Base-by-base conservation (phyloP, 2,888 invertebrate species). In the Ophion obscuratus region DNA sequence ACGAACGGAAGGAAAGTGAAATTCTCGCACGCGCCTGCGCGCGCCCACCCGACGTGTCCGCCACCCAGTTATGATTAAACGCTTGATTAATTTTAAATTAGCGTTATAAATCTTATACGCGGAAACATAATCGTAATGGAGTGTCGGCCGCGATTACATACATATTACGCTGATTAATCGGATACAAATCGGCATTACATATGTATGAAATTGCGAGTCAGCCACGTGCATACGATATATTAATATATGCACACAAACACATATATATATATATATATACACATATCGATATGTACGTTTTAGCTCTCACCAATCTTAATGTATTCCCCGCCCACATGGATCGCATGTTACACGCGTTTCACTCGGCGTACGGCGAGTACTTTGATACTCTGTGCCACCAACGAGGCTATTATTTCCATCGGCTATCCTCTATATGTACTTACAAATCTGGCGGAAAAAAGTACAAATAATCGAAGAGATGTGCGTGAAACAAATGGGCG, bases 11-110 rank as follows among this genome's bases (percentile, higher is more conserved):
- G 87, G 87, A 89, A 87, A 88, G 86, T 84, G 87, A 87, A 87
- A 78, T 84, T 85, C 85, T 24, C 47, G 78, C 66, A 81, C 24
- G 81, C 68, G 62, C 71, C 40, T 47, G 73, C 83, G 80, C 71
- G 81, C 71, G 81, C 75, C 86, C 86, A 84, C 84, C 86, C 86
- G 81, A 86, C 81, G 75, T 70, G 84, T 70, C 68, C 64, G 80
- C 87, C 81, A 86, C 80, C 81, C 83, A 86, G 81, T 83, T 85
- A 91, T 91, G 91, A 92, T 92, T 91, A 92, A 91, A 89, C 89
- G 91, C 87, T 90, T 92, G 90, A 92, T 91, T 92, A 91, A 92
- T 91, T 90, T 90, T 88, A 90, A 89, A 91, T 92, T 91, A 92
- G 90, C 90, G 88, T 86, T 88, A 90, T 88, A 88, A 89, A 89